phyloP scores from a whole-genome alignment of 2,888 invertebrate species.

The Ecdyonurus torrentis region DNA sequence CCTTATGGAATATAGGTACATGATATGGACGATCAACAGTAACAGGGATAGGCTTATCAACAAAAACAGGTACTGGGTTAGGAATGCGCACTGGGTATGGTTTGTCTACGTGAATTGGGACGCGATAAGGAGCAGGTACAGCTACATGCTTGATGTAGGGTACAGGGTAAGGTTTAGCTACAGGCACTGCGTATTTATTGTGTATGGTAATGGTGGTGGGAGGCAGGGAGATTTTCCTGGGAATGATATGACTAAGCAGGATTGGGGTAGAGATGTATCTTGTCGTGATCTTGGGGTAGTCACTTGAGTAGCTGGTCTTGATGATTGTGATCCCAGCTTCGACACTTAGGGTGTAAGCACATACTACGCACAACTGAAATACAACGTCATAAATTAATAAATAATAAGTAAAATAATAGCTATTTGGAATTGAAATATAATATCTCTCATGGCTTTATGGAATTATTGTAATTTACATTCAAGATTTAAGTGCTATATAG shows the following conservation, averaged over 20 bases:
- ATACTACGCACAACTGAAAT: too few species aligned
- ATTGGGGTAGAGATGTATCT: background rate
- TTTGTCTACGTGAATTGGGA: background rate
- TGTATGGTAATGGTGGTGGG: constrained; percentile 1
- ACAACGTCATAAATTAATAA: too few species aligned
- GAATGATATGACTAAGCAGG: background rate
- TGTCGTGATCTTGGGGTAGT: background rate
- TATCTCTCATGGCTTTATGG: too few species aligned
- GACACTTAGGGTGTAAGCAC: too few species aligned
- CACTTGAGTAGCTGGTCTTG: background rate
- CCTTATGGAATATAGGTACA: background rate
- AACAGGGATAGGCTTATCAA: background rate
- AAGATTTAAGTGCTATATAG: too few species aligned
- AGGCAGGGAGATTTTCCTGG: background rate
- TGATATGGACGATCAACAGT: background rate
- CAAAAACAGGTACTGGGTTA: background rate
- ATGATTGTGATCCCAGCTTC: too few species aligned
- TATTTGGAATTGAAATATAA: too few species aligned
- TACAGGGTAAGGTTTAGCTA: background rate
- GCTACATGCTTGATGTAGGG: background rate
- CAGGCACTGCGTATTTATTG: background rate
- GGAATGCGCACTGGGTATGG: background rate
- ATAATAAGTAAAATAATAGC: too few species aligned
- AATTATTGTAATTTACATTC: too few species aligned
- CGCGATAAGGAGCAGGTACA: background rate